A percentile compares a stretch with the other conserved stretches of the same genome.
phyloP scores from a whole-genome alignment of 2,888 invertebrate species.

The Chymomyza caudatula region DNA sequence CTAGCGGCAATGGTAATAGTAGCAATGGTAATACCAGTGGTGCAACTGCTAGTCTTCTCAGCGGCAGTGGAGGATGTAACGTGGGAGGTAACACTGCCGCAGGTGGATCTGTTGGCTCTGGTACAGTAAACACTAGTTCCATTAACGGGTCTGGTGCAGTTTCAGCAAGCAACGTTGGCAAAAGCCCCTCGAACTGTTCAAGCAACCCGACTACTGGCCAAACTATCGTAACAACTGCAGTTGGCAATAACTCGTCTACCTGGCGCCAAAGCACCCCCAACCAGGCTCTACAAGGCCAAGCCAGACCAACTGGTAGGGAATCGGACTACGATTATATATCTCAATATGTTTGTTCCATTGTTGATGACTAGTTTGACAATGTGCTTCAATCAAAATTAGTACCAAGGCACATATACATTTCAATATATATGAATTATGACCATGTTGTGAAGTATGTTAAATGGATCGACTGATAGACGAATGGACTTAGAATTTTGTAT shows the following conservation, averaged over 20 bases:
- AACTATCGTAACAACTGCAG: slow-evolving; percentile 26
- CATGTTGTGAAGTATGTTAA: slow-evolving; percentile 56
- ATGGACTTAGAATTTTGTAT: slow-evolving; percentile 75
- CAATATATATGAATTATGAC: slow-evolving; percentile 12
- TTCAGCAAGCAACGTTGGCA: slow-evolving; percentile 21
- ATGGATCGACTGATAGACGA: slow-evolving; percentile 70
- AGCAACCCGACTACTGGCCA: slow-evolving; percentile 49
- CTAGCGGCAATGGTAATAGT: slow-evolving; percentile 33
- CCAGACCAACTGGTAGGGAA: slow-evolving; percentile 76
- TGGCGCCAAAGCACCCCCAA: slow-evolving; percentile 72
- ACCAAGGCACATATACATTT: neutral
- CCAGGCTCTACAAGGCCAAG: slow-evolving; percentile 74
- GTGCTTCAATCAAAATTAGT: slow-evolving; percentile 14
- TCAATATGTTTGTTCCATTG: slow-evolving; percentile 77
- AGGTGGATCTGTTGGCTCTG: slow-evolving; percentile 78
- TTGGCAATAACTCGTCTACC: slow-evolving; percentile 48
- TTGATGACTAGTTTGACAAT: slow-evolving; percentile 72
- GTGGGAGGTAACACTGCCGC: slow-evolving; percentile 62
- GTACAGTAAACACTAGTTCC: slow-evolving; percentile 11
- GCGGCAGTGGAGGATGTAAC: slow-evolving; percentile 24
- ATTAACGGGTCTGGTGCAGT: slow-evolving; percentile 3
- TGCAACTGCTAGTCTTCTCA: slow-evolving; percentile 19
- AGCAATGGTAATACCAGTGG: slow-evolving; percentile 21
- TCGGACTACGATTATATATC: slow-evolving; percentile 77
- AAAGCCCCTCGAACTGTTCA: slow-evolving; percentile 43